Evolutionary conservation across 1,140 invertebrate species (phyloP), one percentile per base, ranked within the genome.

Genomic region (Rhopalosiphum padi): DNA sequence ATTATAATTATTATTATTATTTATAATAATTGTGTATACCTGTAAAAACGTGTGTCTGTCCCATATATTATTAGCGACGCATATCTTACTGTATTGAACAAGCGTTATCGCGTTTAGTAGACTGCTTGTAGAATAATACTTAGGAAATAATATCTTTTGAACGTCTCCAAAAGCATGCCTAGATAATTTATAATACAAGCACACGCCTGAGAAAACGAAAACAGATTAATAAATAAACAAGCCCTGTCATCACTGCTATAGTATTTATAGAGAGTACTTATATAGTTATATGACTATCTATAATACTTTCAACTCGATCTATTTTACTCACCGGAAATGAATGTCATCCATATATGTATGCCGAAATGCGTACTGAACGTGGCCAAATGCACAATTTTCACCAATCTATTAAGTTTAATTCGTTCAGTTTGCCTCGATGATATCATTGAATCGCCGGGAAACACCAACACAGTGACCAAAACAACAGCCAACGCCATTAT

Each of bases 321-420:
- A 60, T 22, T 60, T 60, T 60, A 87, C 94, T 95, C 95, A 97
- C 97, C 97, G 94, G 97, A 98, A 48, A 98, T 96, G 94, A 98
- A 97, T 23, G 97, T 98, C 97, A 98, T 98, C 97, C 98, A 98
- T 93, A 98, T 96, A 95, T 98, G 97, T 21, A 97, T 96, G 35
- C 98, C 98, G 94, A 98, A 97, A 94, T 98, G 97, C 86, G 96
- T 96, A 55, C 97, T 96, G 94, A 98, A 97, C 6, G 97, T 96
- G 0, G 96, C 96, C 30, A 98, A 95, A 95, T 98, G 98, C 21
- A 97, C 95, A 51, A 98, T 95, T 94, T 92, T 95, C 95, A 95
- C 96, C 94, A 95, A 95, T 94, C 94, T 15, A 9, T 48, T 94
- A 95, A 94, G 77, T 60, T 94, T 95, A 94, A 93, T 95, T 94